Evolutionary conservation across 2,888 invertebrate species (phyloP), one percentile per base, ranked within the genome.

Genomic region (Crossocerus cetratus): DNA sequence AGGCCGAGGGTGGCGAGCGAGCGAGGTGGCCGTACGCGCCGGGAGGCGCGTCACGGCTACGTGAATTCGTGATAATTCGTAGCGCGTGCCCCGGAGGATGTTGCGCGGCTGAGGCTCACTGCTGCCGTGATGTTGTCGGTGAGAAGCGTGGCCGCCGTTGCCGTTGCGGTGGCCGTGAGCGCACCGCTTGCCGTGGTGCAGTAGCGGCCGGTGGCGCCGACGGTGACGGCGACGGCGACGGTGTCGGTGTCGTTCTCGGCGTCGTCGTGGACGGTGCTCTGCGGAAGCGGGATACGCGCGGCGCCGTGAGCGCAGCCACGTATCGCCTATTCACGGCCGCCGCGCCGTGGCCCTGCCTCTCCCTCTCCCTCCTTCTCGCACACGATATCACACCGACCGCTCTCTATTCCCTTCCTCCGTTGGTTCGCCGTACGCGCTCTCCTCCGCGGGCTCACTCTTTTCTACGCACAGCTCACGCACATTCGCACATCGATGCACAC

Each of bases 251-350:
- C n/a, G n/a, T n/a, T n/a, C n/a, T n/a, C n/a, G n/a, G n/a, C n/a
- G n/a, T n/a, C n/a, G n/a, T n/a, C 61, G 69, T 44, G 78, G 71
- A 67, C 76, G 77, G 85, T 83, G 76, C 69, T 77, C 78, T 70
- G 74, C 58, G 74, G 65, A 71, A 16, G 16, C 49, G 49, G 49
- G n/a, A 14, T 14, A 67, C 78, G 81, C 75, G 76, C 79, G 81
- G 74, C 81, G 84, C 77, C 81, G 85, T 80, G 81, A 83, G 75
- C 83, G 83, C 60, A 86, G 84, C 80, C 82, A 67, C 76, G 83
- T 79, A 77, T 78, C 76, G 72, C 74, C 75, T 69, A 77, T 81
- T 84, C 83, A 81, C 81, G 80, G 80, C 77, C 81, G 32, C 32
- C 32, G 32, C 32, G 11, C 32, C 32, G 32, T 32, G 32, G 8